Conservation (phyloP, 2,888 invertebrate species). For the Ischnus inquisitorius region DNA sequence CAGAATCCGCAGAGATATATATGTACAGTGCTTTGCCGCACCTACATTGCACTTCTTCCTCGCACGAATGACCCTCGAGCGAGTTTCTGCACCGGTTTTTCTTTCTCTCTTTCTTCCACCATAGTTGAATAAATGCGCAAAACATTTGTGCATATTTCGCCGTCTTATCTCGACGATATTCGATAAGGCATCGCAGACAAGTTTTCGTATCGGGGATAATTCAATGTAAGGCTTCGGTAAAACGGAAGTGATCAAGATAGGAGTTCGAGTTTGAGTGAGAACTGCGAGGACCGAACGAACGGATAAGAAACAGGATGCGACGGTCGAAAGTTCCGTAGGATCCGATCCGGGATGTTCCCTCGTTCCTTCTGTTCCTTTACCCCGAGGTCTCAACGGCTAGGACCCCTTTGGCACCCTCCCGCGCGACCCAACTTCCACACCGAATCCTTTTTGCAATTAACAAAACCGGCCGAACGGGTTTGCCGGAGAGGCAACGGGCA, state of each 20-base stretch:
- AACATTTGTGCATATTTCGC: not conserved
- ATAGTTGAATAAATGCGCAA: not conserved
- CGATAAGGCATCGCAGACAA: too few relatives aligned
- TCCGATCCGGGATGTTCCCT: slow-evolving; percentile 47
- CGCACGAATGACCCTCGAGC: slow-evolving; percentile 23
- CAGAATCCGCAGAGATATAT: slow-evolving; percentile 8
- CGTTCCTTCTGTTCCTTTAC: slow-evolving; percentile 15
- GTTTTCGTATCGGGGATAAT: too few relatives aligned
- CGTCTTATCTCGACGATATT: not conserved
- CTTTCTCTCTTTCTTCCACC: not conserved
- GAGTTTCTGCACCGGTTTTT: slow-evolving; percentile 13
- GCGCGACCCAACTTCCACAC: slow-evolving; percentile 72
- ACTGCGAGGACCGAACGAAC: not conserved
- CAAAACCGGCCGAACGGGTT: slow-evolving; percentile 84
- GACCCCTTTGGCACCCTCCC: slow-evolving; percentile 61
- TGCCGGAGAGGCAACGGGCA: slow-evolving; percentile 80
- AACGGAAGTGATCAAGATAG: slow-evolving; percentile 57
- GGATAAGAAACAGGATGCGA: slow-evolving; percentile 36
- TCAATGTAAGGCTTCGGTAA: not conserved
- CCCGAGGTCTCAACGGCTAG: not conserved
- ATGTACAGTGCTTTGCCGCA: slow-evolving; percentile 4
- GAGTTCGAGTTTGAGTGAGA: slow-evolving; percentile 9
- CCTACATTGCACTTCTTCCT: slow-evolving; percentile 16
- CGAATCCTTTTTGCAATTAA: slow-evolving; percentile 85
- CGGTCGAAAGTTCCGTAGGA: slow-evolving; percentile 53